These are phyloP conservation scores for Paelopatides confundens DNA, from an alignment of 53 echinoderm and acorn worm species.

Conservation along the genomic window DNA sequence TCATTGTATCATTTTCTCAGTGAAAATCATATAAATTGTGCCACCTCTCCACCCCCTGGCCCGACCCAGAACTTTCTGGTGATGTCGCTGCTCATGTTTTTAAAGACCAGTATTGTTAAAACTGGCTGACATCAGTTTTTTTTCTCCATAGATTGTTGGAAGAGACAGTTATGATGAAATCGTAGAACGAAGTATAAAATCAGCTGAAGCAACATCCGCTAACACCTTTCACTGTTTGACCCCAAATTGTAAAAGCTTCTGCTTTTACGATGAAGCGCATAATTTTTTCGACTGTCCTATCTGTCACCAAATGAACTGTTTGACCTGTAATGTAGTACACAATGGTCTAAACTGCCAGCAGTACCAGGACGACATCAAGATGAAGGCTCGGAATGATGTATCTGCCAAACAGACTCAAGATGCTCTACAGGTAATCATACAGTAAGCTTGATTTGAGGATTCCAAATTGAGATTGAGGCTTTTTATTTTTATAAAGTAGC, in stretches of 20 bases:
- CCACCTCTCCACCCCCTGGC: no score
- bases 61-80: no score
- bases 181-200: slow-evolving; percentile 72
- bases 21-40: no score
- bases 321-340: slow-evolving; percentile 96
- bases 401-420: slow-evolving; percentile 80
- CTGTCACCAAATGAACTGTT: slow-evolving; percentile 78
- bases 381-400: slow-evolving; percentile 77
- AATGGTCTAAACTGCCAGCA: slow-evolving; percentile 90
- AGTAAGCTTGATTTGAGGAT: no score
- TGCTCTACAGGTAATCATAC: slow-evolving; percentile 74
- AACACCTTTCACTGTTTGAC: slow-evolving; percentile 97
- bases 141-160: slow-evolving; percentile 71
- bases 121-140: no score
- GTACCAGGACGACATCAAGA: slow-evolving; percentile 85
- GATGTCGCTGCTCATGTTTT: no score
- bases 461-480: no score
- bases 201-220: slow-evolving; percentile 73
- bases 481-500: no score
- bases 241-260: slow-evolving; percentile 88
- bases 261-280: slow-evolving; percentile 89
- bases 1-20: no score
- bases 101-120: no score
- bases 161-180: slow-evolving; percentile 68
- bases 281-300: slow-evolving; percentile 94